Evolutionary conservation across 1,140 invertebrate genomes (phyloP).

Genomic region (Drosophila trapezifrons): DNA sequence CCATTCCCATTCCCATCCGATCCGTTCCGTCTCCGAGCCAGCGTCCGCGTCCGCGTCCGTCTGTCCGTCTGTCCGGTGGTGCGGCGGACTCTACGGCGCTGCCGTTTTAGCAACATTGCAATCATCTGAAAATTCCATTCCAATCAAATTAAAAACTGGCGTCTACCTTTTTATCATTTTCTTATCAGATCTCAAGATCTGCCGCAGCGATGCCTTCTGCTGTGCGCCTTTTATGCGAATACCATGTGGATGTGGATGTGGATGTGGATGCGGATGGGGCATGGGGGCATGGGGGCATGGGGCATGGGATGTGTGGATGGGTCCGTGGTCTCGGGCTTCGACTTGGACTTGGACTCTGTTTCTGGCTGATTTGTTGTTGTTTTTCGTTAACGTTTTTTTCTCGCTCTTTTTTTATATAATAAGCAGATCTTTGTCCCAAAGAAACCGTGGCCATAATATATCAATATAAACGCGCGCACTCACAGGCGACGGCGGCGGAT

Average conservation of each 20-base stretch:
- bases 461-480: constrained; percentile 79
- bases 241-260: constrained; percentile 49
- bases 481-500: constrained; percentile 24
- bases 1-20: constrained; percentile 14
- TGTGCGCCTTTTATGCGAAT: constrained; percentile 75
- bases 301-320: constrained; percentile 52
- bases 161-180: constrained; percentile 84
- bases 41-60: constrained; percentile 25
- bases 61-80: constrained; percentile 17
- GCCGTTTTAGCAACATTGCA: constrained; percentile 82
- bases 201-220: constrained; percentile 81
- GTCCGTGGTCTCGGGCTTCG: constrained; percentile 48
- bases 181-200: constrained; percentile 84
- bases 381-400: constrained; percentile 59
- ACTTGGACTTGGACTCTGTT: constrained; percentile 54
- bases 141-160: constrained; percentile 84
- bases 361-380: constrained; percentile 68
- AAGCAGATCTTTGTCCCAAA: constrained; percentile 84
- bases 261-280: constrained; percentile 32
- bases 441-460: constrained; percentile 83
- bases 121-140: constrained; percentile 83
- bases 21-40: constrained; percentile 26
- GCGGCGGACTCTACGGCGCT: constrained; percentile 63
- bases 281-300: constrained; percentile 8
- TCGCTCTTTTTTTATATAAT: constrained; percentile 79